Evolutionary conservation across 2,888 invertebrate genomes (phyloP).

Genomic region (Pterostichus niger): DNA sequence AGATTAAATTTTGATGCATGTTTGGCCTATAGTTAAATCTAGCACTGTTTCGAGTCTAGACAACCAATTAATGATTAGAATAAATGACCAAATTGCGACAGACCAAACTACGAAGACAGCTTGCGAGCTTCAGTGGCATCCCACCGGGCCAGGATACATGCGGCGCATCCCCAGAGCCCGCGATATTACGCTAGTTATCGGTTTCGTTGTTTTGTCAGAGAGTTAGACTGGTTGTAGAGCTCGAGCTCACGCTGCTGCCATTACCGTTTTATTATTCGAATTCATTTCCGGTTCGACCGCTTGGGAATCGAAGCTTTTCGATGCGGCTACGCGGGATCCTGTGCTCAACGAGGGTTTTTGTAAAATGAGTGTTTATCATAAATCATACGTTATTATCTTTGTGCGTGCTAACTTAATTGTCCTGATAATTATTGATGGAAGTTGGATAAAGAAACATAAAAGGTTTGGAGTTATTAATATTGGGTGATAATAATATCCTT

Average conservation of each 20-base stretch:
- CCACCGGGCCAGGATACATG: not conserved
- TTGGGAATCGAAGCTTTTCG: conserved; percentile 42
- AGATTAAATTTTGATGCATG: too few relatives aligned
- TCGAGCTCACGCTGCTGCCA: conserved; percentile 14
- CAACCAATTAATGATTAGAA: too few relatives aligned
- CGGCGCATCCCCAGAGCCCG: not conserved
- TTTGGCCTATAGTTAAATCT: too few relatives aligned
- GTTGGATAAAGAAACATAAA: not conserved
- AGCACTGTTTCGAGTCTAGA: too few relatives aligned
- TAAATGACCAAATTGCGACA: too few relatives aligned
- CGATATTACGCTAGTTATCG: conserved; percentile 49
- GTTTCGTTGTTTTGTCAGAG: conserved; percentile 33
- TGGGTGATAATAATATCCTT: too few relatives aligned
- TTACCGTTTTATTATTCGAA: conserved; percentile 61
- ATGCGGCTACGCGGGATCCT: not conserved
- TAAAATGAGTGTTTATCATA: conserved; percentile 15
- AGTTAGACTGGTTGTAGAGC: not conserved
- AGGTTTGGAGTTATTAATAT: too few relatives aligned
- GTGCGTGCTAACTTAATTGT: not conserved
- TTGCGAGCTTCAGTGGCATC: not conserved
- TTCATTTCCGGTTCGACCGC: conserved; percentile 58
- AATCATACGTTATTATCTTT: not conserved
- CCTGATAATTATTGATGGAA: not conserved
- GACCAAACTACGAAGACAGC: not conserved
- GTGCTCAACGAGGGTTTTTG: conserved; percentile 7